A percentile compares a stretch with the other conserved stretches of the same genome.
These are phyloP conservation scores for Phyllostomus discolor DNA, from an alignment of 2,113 vertebrate genomes.

Conservation along the genomic window DNA sequence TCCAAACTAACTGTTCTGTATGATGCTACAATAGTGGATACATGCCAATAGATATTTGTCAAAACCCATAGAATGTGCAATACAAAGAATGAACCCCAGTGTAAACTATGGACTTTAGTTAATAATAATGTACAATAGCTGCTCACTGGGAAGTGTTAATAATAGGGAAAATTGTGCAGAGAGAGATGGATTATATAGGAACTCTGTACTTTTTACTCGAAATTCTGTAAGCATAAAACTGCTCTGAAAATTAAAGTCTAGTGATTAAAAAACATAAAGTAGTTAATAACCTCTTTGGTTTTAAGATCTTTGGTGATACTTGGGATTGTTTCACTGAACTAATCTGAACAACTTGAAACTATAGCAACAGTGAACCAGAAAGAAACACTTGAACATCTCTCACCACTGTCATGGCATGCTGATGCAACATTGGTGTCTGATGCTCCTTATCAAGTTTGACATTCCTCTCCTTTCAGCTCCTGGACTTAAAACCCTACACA, in stretches of 20 bases:
- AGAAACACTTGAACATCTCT: neutral
- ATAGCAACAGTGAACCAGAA: neutral
- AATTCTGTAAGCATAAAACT: neutral
- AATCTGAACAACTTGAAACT: constrained; percentile 7
- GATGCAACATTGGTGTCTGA: neutral
- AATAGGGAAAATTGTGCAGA: neutral
- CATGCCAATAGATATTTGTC: neutral
- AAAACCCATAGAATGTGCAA: neutral
- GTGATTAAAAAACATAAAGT: neutral
- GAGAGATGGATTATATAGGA: neutral
- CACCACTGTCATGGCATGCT: neutral
- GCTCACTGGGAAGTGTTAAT: neutral
- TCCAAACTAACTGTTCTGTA: neutral
- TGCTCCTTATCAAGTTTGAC: neutral
- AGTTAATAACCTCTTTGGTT: neutral
- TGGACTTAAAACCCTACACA: neutral
- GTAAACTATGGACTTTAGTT: neutral
- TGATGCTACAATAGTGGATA: neutral
- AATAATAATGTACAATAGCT: neutral
- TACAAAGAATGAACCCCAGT: no score
- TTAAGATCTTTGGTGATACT: neutral
- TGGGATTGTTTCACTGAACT: constrained; percentile 1
- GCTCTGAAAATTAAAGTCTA: neutral
- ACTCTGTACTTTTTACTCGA: neutral
- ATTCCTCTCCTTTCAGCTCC: neutral